Evolutionary conservation across 2,113 vertebrate species (phyloP), one percentile per base, ranked within the genome.

Genomic region (Aepyceros melampus): DNA sequence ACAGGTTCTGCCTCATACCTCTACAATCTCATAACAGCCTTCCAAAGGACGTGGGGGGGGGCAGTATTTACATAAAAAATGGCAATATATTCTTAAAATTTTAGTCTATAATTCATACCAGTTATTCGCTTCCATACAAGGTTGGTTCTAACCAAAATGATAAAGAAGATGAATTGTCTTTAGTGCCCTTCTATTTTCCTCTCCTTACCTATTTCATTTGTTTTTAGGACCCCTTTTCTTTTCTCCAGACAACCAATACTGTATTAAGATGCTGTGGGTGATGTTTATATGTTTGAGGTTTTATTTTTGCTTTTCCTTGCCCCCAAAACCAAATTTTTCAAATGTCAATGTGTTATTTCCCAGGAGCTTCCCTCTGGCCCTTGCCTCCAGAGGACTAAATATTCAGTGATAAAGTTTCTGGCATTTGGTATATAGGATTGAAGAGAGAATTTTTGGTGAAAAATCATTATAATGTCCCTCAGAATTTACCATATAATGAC

Each of bases 371-470:
- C 49, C 29, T 31, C 29, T 49, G 27, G 29, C 31, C 47, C 31
- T 81, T 81, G 29, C 29, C 47, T n/a, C 47, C 78, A 81, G 47
- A 94, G 55, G 10, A 56, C 95, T 96, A 91, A 97, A 23, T 92
- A 29, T 81, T 81, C 71, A 92, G 40, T 89, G 21, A 79, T 91
- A 88, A 94, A 82, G 82, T 91, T 81, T 91, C 92, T 91, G 67
- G 29, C 15, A 96, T 84, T 96, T 93, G 56, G 14, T 6, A 43
- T 3, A 53, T 95, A 95, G 51, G 10, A 31, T 64, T 88, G 23
- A 97, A 94, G 74, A 89, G 21, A 87, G 7, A 91, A 51, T 83
- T 97, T 90, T 84, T 76, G 23, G 27, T 97, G 88, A 84, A 90
- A 92, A 92, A 96, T 45, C 53, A 95, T 93, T 53, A 87, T 87